Conservation (phyloP, 2,888 invertebrate genomes). For the Mycogona germanica region DNA sequence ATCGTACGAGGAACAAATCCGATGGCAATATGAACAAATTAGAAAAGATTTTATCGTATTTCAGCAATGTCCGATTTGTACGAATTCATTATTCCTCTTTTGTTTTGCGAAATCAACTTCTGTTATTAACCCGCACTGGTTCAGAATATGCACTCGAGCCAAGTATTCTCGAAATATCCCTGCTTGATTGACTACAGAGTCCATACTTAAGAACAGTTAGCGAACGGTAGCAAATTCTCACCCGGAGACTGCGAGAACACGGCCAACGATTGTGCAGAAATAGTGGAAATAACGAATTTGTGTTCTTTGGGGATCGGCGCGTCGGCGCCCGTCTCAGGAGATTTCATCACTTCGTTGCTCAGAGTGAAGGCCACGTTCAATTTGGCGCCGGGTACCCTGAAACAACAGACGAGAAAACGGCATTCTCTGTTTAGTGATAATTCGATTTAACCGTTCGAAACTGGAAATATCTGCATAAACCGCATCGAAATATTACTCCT, state of each 20-base stretch:
- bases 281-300: constrained; percentile 77
- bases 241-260: constrained; percentile 78
- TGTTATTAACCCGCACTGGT: not conserved
- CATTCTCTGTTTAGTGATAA: not conserved
- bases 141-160: no score
- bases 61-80: no score
- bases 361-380: constrained; percentile 79
- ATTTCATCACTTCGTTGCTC: constrained; percentile 61
- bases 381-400: constrained; percentile 50
- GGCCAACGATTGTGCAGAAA: constrained; percentile 79
- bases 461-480: not conserved
- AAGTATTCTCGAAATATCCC: no score
- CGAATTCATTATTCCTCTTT: no score
- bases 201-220: no score
- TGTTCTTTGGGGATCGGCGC: constrained; percentile 75
- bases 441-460: no score
- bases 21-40: no score
- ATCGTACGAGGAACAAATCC: no score
- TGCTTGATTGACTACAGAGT: no score
- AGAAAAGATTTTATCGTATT: no score
- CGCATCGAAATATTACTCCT: no score
- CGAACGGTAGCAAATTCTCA: constrained; percentile 39
- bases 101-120: constrained; percentile 3
- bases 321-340: constrained; percentile 59
- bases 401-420: constrained; percentile 6